Evolutionary conservation across 2,797 vertebrate genomes (phyloP).

Genomic region (Anisognathus igniventris): DNA sequence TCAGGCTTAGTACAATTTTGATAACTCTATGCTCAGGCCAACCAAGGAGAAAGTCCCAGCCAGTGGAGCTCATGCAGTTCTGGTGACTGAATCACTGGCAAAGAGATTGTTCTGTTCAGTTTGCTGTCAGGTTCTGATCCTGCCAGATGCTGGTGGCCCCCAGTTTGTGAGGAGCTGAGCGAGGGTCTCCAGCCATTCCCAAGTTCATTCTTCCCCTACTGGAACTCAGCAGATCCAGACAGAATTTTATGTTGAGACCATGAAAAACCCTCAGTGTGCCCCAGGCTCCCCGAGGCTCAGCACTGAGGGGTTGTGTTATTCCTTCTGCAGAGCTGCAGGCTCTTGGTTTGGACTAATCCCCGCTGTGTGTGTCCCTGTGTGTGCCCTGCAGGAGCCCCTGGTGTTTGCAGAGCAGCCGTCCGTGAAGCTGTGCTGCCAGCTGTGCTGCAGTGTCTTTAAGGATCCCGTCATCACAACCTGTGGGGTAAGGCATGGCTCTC

Average conservation of each 20-base stretch:
- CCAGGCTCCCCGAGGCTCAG: neutral
- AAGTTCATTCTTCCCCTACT: neutral
- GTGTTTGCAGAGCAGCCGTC: slow-evolving; percentile 97
- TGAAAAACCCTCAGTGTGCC: neutral
- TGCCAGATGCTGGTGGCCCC: neutral
- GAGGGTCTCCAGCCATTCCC: neutral
- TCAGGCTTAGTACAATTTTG: neutral
- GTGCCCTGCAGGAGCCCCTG: slow-evolving; percentile 84
- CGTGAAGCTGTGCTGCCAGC: slow-evolving; percentile 95
- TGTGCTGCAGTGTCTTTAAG: slow-evolving; percentile 96
- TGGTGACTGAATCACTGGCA: neutral
- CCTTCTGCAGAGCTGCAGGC: neutral
- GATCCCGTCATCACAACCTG: slow-evolving; percentile 99
- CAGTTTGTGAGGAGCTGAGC: neutral
- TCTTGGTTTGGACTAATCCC: neutral
- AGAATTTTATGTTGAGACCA: neutral
- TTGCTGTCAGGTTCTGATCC: neutral
- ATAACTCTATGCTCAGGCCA: rapidly evolving
- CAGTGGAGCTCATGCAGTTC: neutral
- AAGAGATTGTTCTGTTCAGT: neutral
- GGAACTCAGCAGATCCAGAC: neutral
- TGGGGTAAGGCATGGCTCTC: slow-evolving; percentile 81
- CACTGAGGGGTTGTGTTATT: neutral
- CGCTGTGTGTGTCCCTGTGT: neutral
- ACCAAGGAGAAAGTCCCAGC: neutral